Evolutionary conservation across 2,888 invertebrate genomes (phyloP).

Genomic region (Volucella bombylans): DNA sequence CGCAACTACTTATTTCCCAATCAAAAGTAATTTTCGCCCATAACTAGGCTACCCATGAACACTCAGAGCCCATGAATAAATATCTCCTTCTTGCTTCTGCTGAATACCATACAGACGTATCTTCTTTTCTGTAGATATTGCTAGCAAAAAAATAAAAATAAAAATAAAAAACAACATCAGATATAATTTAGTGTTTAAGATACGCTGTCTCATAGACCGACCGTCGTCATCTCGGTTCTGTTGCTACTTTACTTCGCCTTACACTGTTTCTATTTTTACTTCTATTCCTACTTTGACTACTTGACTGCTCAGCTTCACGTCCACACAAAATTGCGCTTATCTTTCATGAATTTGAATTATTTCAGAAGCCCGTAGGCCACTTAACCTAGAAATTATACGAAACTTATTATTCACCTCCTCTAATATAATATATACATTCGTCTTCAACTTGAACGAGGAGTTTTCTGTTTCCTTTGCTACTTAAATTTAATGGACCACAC

Average conservation of each 20-base stretch:
- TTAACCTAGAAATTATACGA: conserved; percentile 74
- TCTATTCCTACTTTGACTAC: not conserved
- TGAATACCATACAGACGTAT: not conserved
- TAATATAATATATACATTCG: conserved; percentile 56
- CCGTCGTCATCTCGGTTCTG: conserved; percentile 18
- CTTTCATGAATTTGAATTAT: conserved; percentile 73
- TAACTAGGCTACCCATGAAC: conserved; percentile 63
- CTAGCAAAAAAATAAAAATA: not conserved
- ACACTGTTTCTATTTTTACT: not conserved
- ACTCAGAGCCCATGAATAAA: conserved; percentile 37
- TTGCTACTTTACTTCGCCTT: not conserved
- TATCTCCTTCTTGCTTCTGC: conserved; percentile 26
- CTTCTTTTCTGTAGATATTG: conserved; percentile 28
- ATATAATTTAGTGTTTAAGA: conserved; percentile 61
- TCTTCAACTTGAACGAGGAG: conserved; percentile 34
- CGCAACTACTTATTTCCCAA: conserved; percentile 69
- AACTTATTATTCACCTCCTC: conserved; percentile 68
- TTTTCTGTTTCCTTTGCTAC: conserved; percentile 67
- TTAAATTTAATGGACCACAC: conserved; percentile 73
- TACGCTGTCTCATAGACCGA: conserved; percentile 25
- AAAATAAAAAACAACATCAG: conserved; percentile 30
- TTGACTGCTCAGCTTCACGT: conserved; percentile 34
- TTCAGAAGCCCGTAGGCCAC: conserved; percentile 74
- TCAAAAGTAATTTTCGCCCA: conserved; percentile 70
- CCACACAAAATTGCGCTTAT: conserved; percentile 69